These are phyloP conservation scores for Nesogale talazaci DNA, from an alignment of 2,113 vertebrate genomes.

Conservation along the genomic window DNA sequence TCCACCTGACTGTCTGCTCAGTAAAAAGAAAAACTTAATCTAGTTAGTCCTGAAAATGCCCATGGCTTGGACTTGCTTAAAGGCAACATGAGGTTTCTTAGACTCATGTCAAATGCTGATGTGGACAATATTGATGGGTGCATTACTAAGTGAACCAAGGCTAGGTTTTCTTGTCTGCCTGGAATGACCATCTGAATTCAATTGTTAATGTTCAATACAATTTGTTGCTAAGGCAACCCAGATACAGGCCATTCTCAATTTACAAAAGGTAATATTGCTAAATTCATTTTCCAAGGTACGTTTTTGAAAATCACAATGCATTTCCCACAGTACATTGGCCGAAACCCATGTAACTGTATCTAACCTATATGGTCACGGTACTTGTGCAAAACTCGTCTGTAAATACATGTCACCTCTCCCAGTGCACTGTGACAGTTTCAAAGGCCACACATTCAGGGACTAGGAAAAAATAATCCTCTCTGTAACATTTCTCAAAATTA, in stretches of 20 bases:
- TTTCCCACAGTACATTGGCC: constrained; percentile 65
- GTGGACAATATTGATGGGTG: background rate
- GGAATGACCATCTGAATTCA: constrained; percentile 76
- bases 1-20: background rate
- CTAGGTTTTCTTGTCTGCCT: constrained; percentile 60
- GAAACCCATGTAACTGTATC: constrained; percentile 52
- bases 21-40: background rate
- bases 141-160: constrained; percentile 38
- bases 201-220: constrained; percentile 71
- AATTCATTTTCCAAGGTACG: constrained; percentile 71
- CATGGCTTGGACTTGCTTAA: background rate
- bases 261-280: constrained; percentile 72
- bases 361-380: constrained; percentile 8
- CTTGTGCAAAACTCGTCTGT: constrained; percentile 13
- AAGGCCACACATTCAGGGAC: background rate
- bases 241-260: constrained; percentile 69
- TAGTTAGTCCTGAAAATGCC: background rate
- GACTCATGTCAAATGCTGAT: background rate
- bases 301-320: constrained; percentile 58
- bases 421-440: constrained; percentile 20
- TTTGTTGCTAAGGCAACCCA: constrained; percentile 80
- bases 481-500: background rate
- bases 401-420: background rate
- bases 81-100: constrained; percentile 8
- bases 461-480: background rate